phyloP scores from a whole-genome alignment of 2,113 vertebrate species.

The Archilochus colubris region DNA sequence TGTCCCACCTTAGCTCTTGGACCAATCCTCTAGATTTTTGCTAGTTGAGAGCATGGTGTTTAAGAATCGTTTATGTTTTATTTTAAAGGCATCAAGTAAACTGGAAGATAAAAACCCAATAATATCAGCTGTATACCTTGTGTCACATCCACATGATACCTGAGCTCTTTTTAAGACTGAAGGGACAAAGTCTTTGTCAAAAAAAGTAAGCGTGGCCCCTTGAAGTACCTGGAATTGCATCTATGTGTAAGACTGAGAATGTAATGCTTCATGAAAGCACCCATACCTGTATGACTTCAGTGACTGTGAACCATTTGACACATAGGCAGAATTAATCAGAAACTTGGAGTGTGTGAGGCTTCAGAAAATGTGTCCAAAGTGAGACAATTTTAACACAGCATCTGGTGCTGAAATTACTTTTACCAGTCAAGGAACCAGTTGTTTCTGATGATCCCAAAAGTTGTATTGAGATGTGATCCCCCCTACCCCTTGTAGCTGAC shows the following conservation, averaged over 20 bases:
- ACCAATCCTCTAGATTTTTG: neutral
- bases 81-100: neutral
- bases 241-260: neutral
- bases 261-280: neutral
- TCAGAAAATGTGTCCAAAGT: neutral
- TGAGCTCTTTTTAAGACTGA: neutral
- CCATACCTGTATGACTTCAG: neutral
- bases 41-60: neutral
- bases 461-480: neutral
- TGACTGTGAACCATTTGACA: neutral
- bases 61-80: neutral
- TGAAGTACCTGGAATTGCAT: neutral
- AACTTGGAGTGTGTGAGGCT: neutral
- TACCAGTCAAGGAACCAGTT: neutral
- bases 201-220: neutral
- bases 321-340: neutral
- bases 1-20: neutral
- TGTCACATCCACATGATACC: neutral
- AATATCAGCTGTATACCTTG: neutral
- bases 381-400: neutral
- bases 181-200: neutral
- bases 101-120: neutral
- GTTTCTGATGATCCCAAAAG: neutral
- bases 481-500: rapidly evolving
- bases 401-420: neutral